Evolutionary conservation across 2,797 vertebrate genomes (phyloP), one percentile per base, ranked within the genome.

Genomic region (Schizothorax lantsangensis): DNA sequence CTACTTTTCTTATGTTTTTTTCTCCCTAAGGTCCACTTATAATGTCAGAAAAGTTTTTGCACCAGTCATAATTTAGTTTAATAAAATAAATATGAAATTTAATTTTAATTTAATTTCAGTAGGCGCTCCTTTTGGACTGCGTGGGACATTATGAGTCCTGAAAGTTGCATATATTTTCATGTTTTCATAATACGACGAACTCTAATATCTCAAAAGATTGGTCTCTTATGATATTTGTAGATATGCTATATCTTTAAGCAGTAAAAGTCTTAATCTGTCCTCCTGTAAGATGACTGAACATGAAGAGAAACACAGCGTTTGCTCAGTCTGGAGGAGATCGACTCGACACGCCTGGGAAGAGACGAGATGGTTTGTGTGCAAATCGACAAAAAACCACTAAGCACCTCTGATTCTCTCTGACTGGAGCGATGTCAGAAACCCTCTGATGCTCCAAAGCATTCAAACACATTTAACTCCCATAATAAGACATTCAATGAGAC

Each of bases 281-380:
- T 71, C 21, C 5, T 33, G 49, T 72, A 17, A 74, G 52, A 64
- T 49, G 78, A 64, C 23, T 86, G 71, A 86, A 10, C 12, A 62
- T 40, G 54, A 52, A 38, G n/a, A 74, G 68, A 74, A 62, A 2
- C 38, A 19, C 43, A 19, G 43, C 6, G 21, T 30, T 23, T 23
- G 52, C 21, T 68, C 21, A n/a, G 84, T 36, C 64, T 79, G 84
- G 23, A 85, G 75, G 62, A 78, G 17, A 30, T 77, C 47, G 15
- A 38, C 57, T 57, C 30, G 64, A 73, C 74, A 59, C 30, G 47
- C 36, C 45, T 33, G 21, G 12, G 77, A 64, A 75, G 15, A 80
- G 52, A 62, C 12, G 17, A 33, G 79, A 45, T n/a, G n/a, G 73
- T 81, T 26, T 30, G 36, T 26, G 6, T 59, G 47, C 10, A 45